Conservation (phyloP, 2,888 invertebrate genomes). For the Synanthedon andrenaeformis region DNA sequence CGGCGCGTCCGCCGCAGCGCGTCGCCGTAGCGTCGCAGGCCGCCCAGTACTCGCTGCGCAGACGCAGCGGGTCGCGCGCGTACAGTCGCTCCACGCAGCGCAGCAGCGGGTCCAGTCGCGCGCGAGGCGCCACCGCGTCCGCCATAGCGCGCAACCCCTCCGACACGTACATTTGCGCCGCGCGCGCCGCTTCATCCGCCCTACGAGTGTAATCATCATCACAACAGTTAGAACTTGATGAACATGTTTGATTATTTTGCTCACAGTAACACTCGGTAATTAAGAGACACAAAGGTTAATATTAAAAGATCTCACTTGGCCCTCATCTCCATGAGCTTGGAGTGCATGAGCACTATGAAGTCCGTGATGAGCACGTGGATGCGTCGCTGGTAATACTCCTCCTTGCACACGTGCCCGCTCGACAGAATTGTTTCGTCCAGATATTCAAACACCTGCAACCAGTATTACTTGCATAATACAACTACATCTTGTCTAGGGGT, state of each 20-base stretch:
- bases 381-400: conserved; percentile 84
- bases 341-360: conserved; percentile 92
- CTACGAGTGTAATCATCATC: conserved; percentile 27
- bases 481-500: too few species aligned
- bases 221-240: not conserved
- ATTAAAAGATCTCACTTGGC: conserved; percentile 48
- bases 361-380: conserved; percentile 89
- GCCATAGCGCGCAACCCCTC: conserved; percentile 82
- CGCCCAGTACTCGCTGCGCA: conserved; percentile 88
- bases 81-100: conserved; percentile 84
- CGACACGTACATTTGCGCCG: conserved; percentile 78
- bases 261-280: not conserved
- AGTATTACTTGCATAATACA: not conserved
- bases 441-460: conserved; percentile 79
- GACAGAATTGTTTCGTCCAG: conserved; percentile 79
- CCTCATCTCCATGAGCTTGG: conserved; percentile 75
- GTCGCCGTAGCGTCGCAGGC: conserved; percentile 53
- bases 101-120: conserved; percentile 87
- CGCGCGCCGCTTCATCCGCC: conserved; percentile 90
- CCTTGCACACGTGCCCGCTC: conserved; percentile 74
- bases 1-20: conserved; percentile 71
- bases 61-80: conserved; percentile 77
- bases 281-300: too few species aligned
- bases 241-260: not conserved
- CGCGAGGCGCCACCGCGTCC: conserved; percentile 49